Evolutionary conservation across 1,140 invertebrate species (phyloP), one percentile per base, ranked within the genome.

Genomic region (Micrasema longulum): DNA sequence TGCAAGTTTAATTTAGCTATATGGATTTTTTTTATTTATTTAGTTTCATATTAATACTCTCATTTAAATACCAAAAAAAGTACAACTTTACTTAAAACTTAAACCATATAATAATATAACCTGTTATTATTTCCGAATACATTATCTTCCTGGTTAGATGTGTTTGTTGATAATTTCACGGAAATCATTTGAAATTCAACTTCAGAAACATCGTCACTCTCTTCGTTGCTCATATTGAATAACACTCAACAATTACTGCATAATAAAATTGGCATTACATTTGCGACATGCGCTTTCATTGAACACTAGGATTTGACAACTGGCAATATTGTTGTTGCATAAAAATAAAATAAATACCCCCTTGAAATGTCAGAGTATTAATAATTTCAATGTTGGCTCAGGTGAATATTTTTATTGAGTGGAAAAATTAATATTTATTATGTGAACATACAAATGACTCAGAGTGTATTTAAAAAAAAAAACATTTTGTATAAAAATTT

Each of bases 251-350:
- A 60, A 20, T 43, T 60, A 60, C 36, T 38, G n/a, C 20, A 43
- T 35, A 60, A 60, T n/a, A 60, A 60, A 20, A 60, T 18, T n/a
- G n/a, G n/a, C n/a, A n/a, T n/a, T n/a, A n/a, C n/a, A n/a, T n/a
- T n/a, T 38, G 16, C 22, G 14, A 31, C 14, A 52, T 23, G 48
- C 6, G 11, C 48, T 18, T n/a, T 23, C 20, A 20, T 52, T 2
- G 11, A 2, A 52, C 10, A 22, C 2, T n/a, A n/a, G n/a, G 23
- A 41, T 60, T 60, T 60, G 55, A 60, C 55, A 60, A 60, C 55
- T 60, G 18, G 55, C 55, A 38, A 38, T 22, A 23, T 43, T 60
- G 12, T 20, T 60, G 36, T 60, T 60, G 55, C 36, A 12, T 12
- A 31, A 20, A 60, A 60, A 9, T 41, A 38, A 16, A 26, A n/a